Conservation (phyloP, 1,140 invertebrate species). For the Platyscapa corneri region DNA sequence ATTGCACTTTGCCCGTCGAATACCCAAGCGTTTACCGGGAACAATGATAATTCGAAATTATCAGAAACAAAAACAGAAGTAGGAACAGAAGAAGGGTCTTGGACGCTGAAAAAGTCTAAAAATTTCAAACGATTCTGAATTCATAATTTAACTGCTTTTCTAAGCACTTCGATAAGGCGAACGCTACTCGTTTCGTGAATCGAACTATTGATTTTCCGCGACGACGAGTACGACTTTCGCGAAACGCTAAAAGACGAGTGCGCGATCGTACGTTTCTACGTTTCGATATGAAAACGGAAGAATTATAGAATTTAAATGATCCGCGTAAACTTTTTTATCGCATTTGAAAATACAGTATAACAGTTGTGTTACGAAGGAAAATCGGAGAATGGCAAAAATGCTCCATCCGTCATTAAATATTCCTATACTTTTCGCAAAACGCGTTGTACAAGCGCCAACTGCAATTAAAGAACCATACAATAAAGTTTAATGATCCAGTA, state of each 20-base stretch:
- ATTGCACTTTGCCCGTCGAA: no score
- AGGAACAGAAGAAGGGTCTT: neutral
- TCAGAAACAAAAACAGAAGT: neutral
- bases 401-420: neutral
- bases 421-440: neutral
- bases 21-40: no score
- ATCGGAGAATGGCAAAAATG: neutral
- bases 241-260: neutral
- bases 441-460: neutral
- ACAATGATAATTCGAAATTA: neutral
- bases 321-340: neutral
- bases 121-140: neutral
- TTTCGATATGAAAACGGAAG: neutral
- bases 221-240: neutral
- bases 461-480: neutral
- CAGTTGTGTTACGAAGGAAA: no score
- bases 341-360: neutral
- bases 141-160: neutral
- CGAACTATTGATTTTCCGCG: constrained; percentile 17
- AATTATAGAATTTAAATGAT: neutral
- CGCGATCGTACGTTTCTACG: neutral
- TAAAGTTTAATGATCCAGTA: neutral
- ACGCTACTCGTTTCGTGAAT: neutral
- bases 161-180: neutral
- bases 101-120: neutral